Evolutionary conservation across 2,113 vertebrate species (phyloP).

Genomic region (Gymnogyps californianus): DNA sequence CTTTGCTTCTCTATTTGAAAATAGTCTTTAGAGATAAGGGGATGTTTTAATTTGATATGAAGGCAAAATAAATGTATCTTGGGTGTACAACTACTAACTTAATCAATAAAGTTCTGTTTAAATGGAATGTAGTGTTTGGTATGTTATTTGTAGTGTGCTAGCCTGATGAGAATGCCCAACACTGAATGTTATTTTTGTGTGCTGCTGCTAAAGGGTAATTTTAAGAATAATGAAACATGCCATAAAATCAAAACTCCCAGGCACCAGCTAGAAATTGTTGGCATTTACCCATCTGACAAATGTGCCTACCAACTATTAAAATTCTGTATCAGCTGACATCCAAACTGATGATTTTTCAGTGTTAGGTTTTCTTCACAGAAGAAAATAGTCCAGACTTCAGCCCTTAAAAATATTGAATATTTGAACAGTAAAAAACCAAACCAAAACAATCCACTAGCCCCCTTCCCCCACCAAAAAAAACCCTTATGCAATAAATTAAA

Average conservation of each 20-base stretch:
- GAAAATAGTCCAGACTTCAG: neutral
- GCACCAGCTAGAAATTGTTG: neutral
- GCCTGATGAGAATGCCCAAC: neutral
- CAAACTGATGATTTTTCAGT: neutral
- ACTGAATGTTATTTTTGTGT: neutral
- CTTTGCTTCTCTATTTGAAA: neutral
- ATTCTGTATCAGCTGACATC: neutral
- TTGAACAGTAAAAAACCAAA: neutral
- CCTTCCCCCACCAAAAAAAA: rapidly evolving
- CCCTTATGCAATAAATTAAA: neutral
- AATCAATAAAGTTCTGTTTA: neutral
- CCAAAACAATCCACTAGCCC: neutral
- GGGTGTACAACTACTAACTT: neutral
- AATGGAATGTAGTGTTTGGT: neutral
- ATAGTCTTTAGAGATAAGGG: neutral
- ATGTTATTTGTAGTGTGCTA: neutral
- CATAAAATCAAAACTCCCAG: neutral
- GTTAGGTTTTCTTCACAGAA: neutral
- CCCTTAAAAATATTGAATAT: neutral
- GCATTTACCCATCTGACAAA: neutral
- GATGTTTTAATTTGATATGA: neutral
- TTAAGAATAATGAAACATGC: neutral
- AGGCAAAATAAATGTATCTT: neutral
- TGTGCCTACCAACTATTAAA: neutral
- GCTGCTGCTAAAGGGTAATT: neutral